These are phyloP conservation scores for Palythoa heliodiscus DNA, from an alignment of 92 coral and sea anemone species.

Conservation along the genomic window DNA sequence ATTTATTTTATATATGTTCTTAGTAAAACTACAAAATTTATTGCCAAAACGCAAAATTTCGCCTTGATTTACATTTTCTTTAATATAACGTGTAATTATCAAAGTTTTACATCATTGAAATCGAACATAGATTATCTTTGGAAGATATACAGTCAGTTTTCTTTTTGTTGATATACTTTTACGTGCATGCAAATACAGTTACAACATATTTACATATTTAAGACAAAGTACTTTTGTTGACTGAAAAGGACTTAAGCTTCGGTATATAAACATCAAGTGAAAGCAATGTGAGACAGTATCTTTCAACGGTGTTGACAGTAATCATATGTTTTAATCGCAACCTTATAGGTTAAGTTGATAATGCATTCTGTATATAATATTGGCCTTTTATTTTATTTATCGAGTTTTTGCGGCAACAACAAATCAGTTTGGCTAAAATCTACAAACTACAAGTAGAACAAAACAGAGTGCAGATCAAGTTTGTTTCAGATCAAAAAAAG, in stretches of 20 bases:
- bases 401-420: not conserved
- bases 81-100: not conserved
- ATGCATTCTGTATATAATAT: not conserved
- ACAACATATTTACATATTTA: slow-evolving; percentile 30
- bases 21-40: not conserved
- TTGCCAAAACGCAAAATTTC: not conserved
- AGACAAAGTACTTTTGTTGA: slow-evolving; percentile 16
- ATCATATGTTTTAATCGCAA: not conserved
- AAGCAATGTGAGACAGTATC: not conserved
- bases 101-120: not conserved
- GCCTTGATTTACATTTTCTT: not conserved
- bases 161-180: not conserved
- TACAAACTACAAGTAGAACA: not conserved
- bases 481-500: not conserved
- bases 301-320: not conserved
- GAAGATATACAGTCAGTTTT: not conserved
- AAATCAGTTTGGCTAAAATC: not conserved
- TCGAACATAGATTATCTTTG: not conserved
- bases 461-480: not conserved
- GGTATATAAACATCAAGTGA: not conserved
- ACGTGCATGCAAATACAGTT: not conserved
- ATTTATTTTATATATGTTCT: not conserved
- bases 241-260: not conserved
- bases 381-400: not conserved
- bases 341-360: not conserved